A percentile compares a stretch with the other conserved stretches of the same genome.
phyloP scores from a whole-genome alignment of 2,113 vertebrate species.

The Trochalopteron elliotii region DNA sequence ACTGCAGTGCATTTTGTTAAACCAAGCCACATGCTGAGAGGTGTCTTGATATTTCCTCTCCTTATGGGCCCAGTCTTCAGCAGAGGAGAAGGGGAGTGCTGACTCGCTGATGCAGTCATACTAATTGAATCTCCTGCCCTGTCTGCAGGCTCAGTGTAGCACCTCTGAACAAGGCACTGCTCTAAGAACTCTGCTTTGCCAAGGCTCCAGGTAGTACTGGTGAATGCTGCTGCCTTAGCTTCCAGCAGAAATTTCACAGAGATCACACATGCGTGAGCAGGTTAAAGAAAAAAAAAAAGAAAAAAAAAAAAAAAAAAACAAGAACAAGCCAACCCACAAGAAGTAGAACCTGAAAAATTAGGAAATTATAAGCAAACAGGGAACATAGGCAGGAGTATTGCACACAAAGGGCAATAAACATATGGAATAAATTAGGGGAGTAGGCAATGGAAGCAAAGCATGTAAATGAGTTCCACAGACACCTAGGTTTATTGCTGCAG shows the following conservation, averaged over 20 bases:
- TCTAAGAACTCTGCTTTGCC: neutral
- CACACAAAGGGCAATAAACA: slow-evolving; percentile 56
- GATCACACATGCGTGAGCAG: neutral
- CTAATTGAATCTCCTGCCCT: neutral
- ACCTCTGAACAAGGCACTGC: neutral
- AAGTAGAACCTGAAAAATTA: slow-evolving; percentile 28
- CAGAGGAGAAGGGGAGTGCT: neutral
- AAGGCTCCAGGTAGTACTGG: neutral
- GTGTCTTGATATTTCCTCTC: neutral
- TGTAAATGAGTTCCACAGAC: slow-evolving; percentile 66
- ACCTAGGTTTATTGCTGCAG: slow-evolving; percentile 15
- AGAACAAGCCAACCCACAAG: neutral
- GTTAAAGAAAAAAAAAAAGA: neutral
- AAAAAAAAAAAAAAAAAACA: neutral
- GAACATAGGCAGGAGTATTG: slow-evolving; percentile 9
- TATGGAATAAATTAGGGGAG: slow-evolving; percentile 68
- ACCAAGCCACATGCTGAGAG: neutral
- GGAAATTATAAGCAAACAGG: slow-evolving; percentile 51
- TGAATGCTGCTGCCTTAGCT: neutral
- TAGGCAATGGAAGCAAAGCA: slow-evolving; percentile 35
- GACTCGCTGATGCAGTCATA: fast-evolving
- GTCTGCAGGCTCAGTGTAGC: neutral
- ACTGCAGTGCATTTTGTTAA: neutral
- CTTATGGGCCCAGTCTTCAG: neutral
- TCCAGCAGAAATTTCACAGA: neutral